Percentiles rank a stretch among this genome's conserved stretches.
Conservation (phyloP, 2,113 vertebrate genomes). For the Caranx melampygus region DNA sequence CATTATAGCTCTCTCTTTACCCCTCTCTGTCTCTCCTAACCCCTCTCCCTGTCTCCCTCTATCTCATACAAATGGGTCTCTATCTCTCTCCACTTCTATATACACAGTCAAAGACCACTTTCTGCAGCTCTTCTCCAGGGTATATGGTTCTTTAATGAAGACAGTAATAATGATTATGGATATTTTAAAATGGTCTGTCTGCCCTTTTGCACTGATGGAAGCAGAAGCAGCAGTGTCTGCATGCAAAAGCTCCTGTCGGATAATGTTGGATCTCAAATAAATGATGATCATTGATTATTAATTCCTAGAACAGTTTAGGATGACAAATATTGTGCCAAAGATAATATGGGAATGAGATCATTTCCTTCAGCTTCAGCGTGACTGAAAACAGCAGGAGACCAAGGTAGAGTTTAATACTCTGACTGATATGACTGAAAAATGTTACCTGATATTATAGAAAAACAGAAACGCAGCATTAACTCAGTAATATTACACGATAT, state of each 20-base stretch:
- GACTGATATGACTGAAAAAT: not conserved
- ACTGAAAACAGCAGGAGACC: not conserved
- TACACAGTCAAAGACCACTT: slow-evolving; percentile 76
- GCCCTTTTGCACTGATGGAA: slow-evolving; percentile 51
- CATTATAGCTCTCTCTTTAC: slow-evolving; percentile 52
- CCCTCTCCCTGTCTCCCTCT: slow-evolving; percentile 51
- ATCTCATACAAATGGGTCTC: slow-evolving; percentile 66
- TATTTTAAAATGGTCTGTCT: slow-evolving; percentile 72
- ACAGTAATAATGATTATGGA: slow-evolving; percentile 79
- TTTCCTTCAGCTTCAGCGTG: not conserved
- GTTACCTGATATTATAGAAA: not conserved
- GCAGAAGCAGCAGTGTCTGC: slow-evolving; percentile 27
- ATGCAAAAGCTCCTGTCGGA: slow-evolving; percentile 19
- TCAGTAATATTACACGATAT: slow-evolving; percentile 11
- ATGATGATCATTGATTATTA: slow-evolving; percentile 47
- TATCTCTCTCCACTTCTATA: slow-evolving; percentile 61
- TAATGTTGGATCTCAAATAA: slow-evolving; percentile 29
- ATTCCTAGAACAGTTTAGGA: slow-evolving; percentile 35
- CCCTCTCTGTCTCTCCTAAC: slow-evolving; percentile 47
- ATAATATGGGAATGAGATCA: slow-evolving; percentile 13
- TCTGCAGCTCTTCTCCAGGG: slow-evolving; percentile 71
- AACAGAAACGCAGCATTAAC: not conserved
- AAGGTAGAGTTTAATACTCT: slow-evolving; percentile 3
- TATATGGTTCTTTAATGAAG: slow-evolving; percentile 82
- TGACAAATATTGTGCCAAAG: slow-evolving; percentile 42